Conservation (phyloP, 2,113 vertebrate genomes). For the Corydoras sp. region DNA sequence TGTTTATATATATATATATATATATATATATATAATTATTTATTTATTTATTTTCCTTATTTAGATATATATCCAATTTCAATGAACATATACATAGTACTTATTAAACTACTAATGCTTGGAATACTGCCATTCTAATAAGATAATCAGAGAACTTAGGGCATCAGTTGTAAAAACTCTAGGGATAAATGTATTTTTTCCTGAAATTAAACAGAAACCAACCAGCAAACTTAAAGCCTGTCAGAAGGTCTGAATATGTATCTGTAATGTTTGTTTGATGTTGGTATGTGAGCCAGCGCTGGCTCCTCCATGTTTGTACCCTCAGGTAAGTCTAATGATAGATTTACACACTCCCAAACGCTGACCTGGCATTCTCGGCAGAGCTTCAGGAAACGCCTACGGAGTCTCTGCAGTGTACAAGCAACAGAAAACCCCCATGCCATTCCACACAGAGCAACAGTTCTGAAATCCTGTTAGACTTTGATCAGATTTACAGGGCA, state of each 20-base stretch:
- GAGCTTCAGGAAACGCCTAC: conserved; percentile 28
- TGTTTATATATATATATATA: no score
- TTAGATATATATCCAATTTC: no score
- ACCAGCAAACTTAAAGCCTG: not conserved
- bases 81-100: no score
- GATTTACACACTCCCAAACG: conserved; percentile 35
- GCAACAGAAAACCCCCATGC: not conserved
- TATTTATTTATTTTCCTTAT: no score
- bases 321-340: conserved; percentile 30
- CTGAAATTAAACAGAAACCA: not conserved
- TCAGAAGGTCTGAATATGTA: not conserved
- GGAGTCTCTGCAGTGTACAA: not conserved
- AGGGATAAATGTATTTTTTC: no score
- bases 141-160: no score
- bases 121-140: no score
- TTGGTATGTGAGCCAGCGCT: no score
- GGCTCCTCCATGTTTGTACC: conserved; percentile 6
- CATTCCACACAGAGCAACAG: not conserved
- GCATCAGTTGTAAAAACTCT: no score
- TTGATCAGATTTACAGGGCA: conserved; percentile 38
- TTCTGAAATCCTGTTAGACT: conserved; percentile 4
- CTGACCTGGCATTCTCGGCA: conserved; percentile 33
- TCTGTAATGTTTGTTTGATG: not conserved
- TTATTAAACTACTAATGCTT: no score
- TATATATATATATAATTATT: no score